Evolutionary conservation across 2,113 vertebrate genomes (phyloP), one percentile per base, ranked within the genome.

Genomic region (Henicopernis longicauda): DNA sequence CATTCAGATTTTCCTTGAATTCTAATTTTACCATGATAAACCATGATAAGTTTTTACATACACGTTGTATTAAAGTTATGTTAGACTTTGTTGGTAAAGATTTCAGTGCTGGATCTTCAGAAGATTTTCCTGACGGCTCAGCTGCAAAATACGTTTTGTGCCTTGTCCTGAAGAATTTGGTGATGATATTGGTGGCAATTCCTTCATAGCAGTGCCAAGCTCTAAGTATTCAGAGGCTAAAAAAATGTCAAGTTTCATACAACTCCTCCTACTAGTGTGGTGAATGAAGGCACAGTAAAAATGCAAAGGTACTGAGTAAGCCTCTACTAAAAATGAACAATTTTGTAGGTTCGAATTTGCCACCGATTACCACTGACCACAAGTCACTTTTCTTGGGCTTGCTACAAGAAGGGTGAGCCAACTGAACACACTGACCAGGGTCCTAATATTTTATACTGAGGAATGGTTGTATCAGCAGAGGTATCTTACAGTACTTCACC

Each of bases 291-390:
- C 8, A 47, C 2, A n/a, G 26, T 13, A 58, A 66, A 40, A 6
- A 31, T 0, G 12, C 7, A 25, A 31, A 61, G 38, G 13, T 49
- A 52, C 8, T 11, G 34, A 76, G 11, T 13, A n/a, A 82, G 9
- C 2, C 16, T 67, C 27, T 58, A 19, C 11, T 27, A 40, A 67
- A 31, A 47, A 0, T 0, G 4, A 29, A 36, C 4, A 9, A 16
- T 42, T 59, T 40, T 10, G 7, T 13, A 23, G 16, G 7, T 13
- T 71, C 21, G 36, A 85, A 52, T 85, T 87, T 71, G 13, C 11
- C 20, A 52, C 10, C 1, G 1, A 44, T 42, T 62, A 31, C 49
- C 31, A 47, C 13, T 11, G 15, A 38, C n/a, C 13, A 52, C 18
- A 32, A 65, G 23, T 44, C 4, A 19, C 9, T 13, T n/a, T 40